Evolutionary conservation across 2,797 vertebrate genomes (phyloP).

Genomic region (Bucorvus abyssinicus): DNA sequence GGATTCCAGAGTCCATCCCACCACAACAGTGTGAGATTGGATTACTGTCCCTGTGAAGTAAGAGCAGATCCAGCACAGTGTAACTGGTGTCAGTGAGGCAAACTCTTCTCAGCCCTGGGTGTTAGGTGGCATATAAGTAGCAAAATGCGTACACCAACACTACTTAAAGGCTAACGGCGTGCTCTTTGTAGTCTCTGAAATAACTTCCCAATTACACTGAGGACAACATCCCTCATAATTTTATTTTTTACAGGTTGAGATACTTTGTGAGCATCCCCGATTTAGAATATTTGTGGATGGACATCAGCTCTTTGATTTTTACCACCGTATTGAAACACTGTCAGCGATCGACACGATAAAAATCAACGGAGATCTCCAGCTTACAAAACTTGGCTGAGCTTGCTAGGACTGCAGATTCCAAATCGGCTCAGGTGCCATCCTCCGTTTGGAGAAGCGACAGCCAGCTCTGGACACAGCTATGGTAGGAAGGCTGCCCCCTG

Average conservation of each 20-base stretch:
- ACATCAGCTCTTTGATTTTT: conserved; percentile 99
- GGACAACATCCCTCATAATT: not conserved
- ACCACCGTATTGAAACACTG: conserved; percentile 95
- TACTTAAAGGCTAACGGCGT: not conserved
- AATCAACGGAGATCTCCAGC: conserved; percentile 95
- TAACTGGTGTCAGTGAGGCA: not conserved
- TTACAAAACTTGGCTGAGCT: conserved; percentile 94
- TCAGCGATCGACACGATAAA: conserved; percentile 93
- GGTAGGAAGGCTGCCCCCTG: conserved; percentile 57
- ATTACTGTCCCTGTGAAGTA: not conserved
- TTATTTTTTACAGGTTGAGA: conserved; percentile 88
- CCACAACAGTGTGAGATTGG: not conserved
- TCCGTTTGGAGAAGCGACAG: conserved; percentile 64
- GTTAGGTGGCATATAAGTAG: accelerated
- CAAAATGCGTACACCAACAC: not conserved
- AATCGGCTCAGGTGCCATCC: conserved; percentile 55
- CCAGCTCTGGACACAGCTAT: conserved; percentile 66
- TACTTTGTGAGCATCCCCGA: conserved; percentile 96
- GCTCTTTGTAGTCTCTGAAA: not conserved
- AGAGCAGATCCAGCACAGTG: not conserved
- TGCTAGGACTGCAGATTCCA: conserved; percentile 64
- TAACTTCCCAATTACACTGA: not conserved
- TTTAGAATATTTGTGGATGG: conserved; percentile 98
- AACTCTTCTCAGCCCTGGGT: not conserved
- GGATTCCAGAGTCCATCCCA: not conserved